Conservation (phyloP, 2,888 invertebrate species). For the Pyrgus malvae region DNA sequence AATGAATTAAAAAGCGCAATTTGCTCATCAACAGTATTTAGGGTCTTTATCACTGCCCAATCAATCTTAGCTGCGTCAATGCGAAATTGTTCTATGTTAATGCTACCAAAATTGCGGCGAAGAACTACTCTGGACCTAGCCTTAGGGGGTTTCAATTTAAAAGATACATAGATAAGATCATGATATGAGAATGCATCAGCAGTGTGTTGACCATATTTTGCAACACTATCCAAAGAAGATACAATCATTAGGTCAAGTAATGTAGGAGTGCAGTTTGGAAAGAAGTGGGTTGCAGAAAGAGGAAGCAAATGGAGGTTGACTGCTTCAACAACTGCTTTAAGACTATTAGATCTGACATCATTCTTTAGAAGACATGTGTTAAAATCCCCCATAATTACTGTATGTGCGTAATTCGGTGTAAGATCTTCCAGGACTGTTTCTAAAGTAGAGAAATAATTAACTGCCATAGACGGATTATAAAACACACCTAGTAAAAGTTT, state of each 20-base stretch:
- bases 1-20: neutral
- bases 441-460: neutral
- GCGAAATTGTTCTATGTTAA: neutral
- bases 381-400: neutral
- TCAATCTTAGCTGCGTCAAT: neutral
- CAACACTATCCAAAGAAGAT: neutral
- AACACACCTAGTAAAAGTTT: neutral
- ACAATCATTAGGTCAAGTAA: neutral
- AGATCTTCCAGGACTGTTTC: neutral
- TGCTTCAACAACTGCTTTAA: neutral
- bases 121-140: neutral
- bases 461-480: neutral
- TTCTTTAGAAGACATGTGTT: neutral
- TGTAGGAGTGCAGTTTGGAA: neutral
- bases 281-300: neutral
- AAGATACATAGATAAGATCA: neutral
- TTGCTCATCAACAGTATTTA: neutral
- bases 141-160: neutral
- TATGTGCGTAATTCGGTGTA: neutral
- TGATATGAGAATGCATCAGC: conserved; percentile 4
- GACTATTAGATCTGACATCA: neutral
- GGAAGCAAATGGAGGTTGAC: neutral
- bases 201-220: conserved; percentile 1
- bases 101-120: neutral
- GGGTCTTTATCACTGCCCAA: neutral